Conservation (phyloP, 2,113 vertebrate species). For the Pogonocichla stellata region DNA sequence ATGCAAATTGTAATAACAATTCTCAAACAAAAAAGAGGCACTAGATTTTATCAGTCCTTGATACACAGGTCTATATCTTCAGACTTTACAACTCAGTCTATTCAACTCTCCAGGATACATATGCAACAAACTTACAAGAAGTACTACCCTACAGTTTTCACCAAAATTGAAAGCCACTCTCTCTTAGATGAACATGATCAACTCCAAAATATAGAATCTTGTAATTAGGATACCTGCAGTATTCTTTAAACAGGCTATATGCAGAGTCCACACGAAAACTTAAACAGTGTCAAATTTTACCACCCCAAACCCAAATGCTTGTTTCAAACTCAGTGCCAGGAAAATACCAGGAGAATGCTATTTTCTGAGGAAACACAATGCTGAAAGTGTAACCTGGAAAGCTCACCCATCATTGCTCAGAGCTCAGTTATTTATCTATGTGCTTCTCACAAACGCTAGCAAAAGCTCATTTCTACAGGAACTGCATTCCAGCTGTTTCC, state of each 20-base stretch:
- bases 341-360: background rate
- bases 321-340: background rate
- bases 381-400: background rate
- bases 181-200: background rate
- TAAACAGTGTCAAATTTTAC: background rate
- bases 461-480: constrained; percentile 11
- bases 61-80: background rate
- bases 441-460: background rate
- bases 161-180: background rate
- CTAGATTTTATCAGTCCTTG: background rate
- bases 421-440: background rate
- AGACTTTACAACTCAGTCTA: background rate
- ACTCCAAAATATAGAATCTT: background rate
- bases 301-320: background rate
- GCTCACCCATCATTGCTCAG: background rate
- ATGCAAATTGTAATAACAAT: background rate
- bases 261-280: background rate
- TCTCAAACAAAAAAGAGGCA: background rate
- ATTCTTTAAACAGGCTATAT: background rate
- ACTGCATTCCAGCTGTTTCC: background rate
- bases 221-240: background rate
- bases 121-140: background rate
- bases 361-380: background rate
- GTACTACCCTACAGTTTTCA: background rate
- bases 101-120: background rate